These are phyloP conservation scores for Amblyornis subalaris DNA, from an alignment of 2,113 vertebrate species.

Conservation along the genomic window DNA sequence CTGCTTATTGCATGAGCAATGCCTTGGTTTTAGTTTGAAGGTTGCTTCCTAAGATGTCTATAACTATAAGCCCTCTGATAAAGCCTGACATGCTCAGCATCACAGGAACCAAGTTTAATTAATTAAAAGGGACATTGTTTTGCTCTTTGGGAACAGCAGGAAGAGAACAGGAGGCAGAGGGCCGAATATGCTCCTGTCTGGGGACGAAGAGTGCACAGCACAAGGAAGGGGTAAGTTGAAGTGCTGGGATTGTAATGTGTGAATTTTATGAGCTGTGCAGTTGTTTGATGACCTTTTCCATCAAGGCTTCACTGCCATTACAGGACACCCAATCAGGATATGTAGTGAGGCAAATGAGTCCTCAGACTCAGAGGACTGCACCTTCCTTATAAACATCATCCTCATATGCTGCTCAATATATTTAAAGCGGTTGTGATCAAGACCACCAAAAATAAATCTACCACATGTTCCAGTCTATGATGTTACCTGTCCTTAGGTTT, in stretches of 20 bases:
- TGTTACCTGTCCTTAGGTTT: background rate
- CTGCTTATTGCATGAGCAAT: background rate
- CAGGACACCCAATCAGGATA: background rate
- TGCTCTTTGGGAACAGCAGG: background rate
- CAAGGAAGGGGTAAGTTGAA: background rate
- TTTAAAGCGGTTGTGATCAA: background rate
- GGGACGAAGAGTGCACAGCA: background rate
- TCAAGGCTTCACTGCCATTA: background rate
- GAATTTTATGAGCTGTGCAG: background rate
- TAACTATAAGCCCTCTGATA: background rate
- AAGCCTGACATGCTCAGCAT: background rate
- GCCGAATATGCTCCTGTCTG: background rate
- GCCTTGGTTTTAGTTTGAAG: background rate
- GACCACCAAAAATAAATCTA: background rate
- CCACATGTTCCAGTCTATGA: background rate
- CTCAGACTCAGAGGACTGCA: background rate
- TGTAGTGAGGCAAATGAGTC: background rate
- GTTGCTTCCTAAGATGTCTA: background rate
- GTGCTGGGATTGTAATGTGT: background rate
- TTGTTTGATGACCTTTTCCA: background rate
- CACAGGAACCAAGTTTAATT: background rate
- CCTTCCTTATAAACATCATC: background rate
- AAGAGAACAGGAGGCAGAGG: background rate
- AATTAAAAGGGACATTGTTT: background rate
- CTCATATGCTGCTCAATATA: background rate